Percentiles rank a stretch among this genome's conserved stretches.
phyloP scores from a whole-genome alignment of 1,140 invertebrate species.

The Macrosteles quadrilineatus region DNA sequence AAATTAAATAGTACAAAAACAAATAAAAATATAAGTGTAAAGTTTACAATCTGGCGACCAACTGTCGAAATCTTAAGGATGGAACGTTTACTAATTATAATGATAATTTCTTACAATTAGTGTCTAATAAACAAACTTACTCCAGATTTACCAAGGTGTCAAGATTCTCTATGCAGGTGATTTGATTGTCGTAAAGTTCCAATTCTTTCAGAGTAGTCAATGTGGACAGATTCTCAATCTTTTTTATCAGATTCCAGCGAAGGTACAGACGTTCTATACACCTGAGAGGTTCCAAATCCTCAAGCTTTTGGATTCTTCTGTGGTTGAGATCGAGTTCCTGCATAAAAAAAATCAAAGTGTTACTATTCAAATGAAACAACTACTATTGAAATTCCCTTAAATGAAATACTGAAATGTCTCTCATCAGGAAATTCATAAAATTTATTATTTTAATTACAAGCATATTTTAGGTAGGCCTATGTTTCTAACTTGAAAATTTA shows the following conservation, averaged over 20 bases:
- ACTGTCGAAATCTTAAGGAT: too few species aligned
- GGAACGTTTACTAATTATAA: too few species aligned
- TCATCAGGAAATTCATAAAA: neutral
- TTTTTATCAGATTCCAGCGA: conserved; percentile 94
- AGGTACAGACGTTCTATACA: conserved; percentile 80
- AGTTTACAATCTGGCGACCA: too few species aligned
- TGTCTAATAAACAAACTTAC: too few species aligned
- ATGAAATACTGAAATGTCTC: neutral
- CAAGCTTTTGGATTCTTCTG: conserved; percentile 62
- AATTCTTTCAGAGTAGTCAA: conserved; percentile 78
- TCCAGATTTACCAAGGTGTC: conserved; percentile 85
- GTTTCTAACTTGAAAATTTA: neutral
- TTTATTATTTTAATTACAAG: neutral
- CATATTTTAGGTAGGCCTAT: neutral
- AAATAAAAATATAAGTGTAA: too few species aligned
- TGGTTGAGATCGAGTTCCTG: conserved; percentile 87
- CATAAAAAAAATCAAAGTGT: conserved; percentile 35
- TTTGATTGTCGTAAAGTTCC: conserved; percentile 97
- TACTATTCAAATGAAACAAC: neutral
- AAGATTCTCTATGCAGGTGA: conserved; percentile 86
- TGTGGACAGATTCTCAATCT: conserved; percentile 84
- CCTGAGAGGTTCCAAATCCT: conserved; percentile 74
- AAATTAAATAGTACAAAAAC: too few species aligned
- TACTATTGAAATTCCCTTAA: neutral
- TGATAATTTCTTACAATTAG: too few species aligned